These are phyloP conservation scores for Nemotelus nigrinus DNA, from an alignment of 2,888 invertebrate species.

Conservation along the genomic window DNA sequence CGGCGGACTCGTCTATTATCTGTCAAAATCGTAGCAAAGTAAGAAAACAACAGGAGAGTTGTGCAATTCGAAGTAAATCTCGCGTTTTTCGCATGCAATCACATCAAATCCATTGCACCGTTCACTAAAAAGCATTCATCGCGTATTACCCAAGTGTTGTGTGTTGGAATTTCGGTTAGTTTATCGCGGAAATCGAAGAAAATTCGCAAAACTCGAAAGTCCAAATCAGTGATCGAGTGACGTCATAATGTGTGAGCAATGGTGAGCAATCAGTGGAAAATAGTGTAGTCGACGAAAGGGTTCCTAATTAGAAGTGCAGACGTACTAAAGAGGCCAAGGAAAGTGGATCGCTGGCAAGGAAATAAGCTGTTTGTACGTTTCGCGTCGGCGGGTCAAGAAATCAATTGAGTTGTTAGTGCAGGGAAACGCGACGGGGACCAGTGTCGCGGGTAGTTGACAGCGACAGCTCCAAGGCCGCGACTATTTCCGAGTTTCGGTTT, in stretches of 20 bases:
- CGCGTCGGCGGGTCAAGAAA: slow-evolving; percentile 15
- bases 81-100: neutral
- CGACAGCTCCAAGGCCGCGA: slow-evolving; percentile 35
- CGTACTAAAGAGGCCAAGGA: neutral
- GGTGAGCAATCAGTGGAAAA: slow-evolving; percentile 36
- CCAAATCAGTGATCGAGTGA: slow-evolving; percentile 11
- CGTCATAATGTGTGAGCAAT: slow-evolving; percentile 43
- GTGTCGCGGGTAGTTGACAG: slow-evolving; percentile 19
- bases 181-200: slow-evolving; percentile 1
- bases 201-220: slow-evolving; percentile 24
- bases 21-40: slow-evolving; percentile 12
- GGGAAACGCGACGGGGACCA: neutral
- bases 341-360: neutral
- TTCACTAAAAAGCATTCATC: neutral
- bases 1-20: slow-evolving; percentile 31
- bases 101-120: neutral
- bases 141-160: neutral
- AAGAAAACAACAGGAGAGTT: slow-evolving; percentile 13
- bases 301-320: slow-evolving; percentile 5
- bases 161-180: neutral
- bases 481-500: slow-evolving; percentile 16
- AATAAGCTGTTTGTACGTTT: neutral
- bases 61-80: slow-evolving; percentile 14
- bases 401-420: neutral
- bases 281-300: slow-evolving; percentile 22